phyloP scores from a whole-genome alignment of 1,140 invertebrate species.

The Brachionus rotundiformis region DNA sequence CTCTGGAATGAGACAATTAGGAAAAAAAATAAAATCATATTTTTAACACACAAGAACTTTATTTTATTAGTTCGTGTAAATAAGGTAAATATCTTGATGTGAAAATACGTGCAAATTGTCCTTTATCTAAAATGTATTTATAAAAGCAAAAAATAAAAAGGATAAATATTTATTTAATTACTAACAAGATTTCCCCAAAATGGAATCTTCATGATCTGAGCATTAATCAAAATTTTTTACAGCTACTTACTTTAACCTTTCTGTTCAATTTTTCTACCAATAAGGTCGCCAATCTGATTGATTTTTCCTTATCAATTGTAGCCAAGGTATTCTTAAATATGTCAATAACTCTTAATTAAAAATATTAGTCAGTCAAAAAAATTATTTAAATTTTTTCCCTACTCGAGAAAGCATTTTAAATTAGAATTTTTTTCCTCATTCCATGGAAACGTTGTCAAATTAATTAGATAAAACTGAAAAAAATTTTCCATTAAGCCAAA shows the following conservation, averaged over 20 bases:
- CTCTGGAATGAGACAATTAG: too few relatives aligned
- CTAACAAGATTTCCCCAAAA: too few relatives aligned
- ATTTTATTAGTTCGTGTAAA: too few relatives aligned
- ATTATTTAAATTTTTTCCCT: background rate
- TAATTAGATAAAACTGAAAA: background rate
- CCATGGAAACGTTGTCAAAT: background rate
- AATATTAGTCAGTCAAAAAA: background rate
- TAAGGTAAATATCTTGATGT: too few relatives aligned
- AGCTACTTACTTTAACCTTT: background rate
- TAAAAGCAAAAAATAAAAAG: too few relatives aligned
- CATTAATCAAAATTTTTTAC: background rate
- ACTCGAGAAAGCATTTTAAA: background rate
- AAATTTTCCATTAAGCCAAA: background rate
- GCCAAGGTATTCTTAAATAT: background rate
- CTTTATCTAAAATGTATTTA: too few relatives aligned
- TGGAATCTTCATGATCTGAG: background rate
- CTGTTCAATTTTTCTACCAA: background rate
- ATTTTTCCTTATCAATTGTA: background rate
- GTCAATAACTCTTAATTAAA: slow-evolving; percentile 8
- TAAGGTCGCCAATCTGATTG: background rate
- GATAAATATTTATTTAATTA: too few relatives aligned
- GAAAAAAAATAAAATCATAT: too few relatives aligned
- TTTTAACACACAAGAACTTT: too few relatives aligned
- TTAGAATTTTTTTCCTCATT: background rate
- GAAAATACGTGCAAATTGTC: too few relatives aligned